A percentile compares a stretch with the other conserved stretches of the same genome.
These are phyloP conservation scores for Mormoops blainvillei DNA, from an alignment of 2,113 vertebrate species.

Conservation along the genomic window DNA sequence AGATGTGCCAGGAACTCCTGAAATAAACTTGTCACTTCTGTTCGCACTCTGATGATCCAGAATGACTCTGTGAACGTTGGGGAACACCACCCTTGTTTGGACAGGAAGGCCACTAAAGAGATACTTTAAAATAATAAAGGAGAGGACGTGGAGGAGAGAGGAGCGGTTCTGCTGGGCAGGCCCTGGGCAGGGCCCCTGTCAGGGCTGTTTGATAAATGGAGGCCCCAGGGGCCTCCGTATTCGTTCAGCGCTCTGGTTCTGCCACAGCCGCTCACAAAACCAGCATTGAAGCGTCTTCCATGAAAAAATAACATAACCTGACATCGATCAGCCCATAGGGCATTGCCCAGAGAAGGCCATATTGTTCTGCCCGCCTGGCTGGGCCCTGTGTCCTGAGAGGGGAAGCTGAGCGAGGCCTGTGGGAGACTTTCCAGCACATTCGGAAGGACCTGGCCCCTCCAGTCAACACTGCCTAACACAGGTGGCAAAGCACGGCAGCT, in stretches of 20 bases:
- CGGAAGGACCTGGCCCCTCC: conserved; percentile 84
- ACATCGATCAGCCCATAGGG: conserved; percentile 88
- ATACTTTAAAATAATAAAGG: conserved; percentile 29
- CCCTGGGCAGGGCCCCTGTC: conserved; percentile 79
- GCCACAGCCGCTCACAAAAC: conserved; percentile 85
- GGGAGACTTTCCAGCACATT: conserved; percentile 95
- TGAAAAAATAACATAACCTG: conserved; percentile 91
- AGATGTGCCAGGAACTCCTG: not conserved
- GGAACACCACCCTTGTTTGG: conserved; percentile 20
- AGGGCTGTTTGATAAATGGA: conserved; percentile 86
- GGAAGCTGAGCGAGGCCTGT: conserved; percentile 79
- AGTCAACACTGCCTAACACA: conserved; percentile 82
- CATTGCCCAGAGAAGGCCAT: conserved; percentile 83
- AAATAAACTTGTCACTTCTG: not conserved
- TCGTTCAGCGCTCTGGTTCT: conserved; percentile 91
- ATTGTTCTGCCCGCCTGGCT: conserved; percentile 78
- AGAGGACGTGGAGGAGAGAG: not conserved
- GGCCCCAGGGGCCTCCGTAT: conserved; percentile 81
- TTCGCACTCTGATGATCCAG: conserved; percentile 22
- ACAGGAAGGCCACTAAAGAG: conserved; percentile 21
- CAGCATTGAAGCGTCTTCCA: conserved; percentile 84
- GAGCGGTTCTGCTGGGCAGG: conserved; percentile 52
- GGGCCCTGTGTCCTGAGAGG: conserved; percentile 77
- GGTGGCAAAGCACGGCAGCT: conserved; percentile 83
- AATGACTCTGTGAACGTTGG: conserved; percentile 38